Evolutionary conservation across 2,888 invertebrate species (phyloP).

Genomic region (Cistogaster globosa): DNA sequence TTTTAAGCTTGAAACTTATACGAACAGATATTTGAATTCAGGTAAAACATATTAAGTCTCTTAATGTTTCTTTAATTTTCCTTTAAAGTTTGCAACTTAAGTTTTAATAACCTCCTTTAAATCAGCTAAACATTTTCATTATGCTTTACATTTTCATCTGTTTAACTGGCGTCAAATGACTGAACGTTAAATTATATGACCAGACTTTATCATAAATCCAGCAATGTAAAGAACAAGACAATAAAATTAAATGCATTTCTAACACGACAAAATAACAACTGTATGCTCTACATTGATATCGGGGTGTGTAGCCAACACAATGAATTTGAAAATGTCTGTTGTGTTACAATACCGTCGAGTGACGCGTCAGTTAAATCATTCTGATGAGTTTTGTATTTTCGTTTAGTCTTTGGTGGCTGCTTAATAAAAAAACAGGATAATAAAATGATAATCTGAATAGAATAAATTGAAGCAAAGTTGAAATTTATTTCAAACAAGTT

Average conservation of each 20-base stretch:
- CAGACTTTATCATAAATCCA: conserved; percentile 33
- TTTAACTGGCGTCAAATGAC: conserved; percentile 37
- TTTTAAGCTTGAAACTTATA: no score
- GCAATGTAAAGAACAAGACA: background rate
- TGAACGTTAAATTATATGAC: background rate
- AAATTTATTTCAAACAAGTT: conserved; percentile 39
- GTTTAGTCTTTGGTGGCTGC: background rate
- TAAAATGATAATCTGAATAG: conserved; percentile 32
- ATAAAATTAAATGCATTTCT: conserved; percentile 18
- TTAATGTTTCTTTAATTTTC: background rate
- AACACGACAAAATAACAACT: background rate
- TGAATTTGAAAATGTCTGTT: conserved; percentile 31
- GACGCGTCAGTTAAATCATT: conserved; percentile 42
- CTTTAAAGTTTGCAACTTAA: background rate
- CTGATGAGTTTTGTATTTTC: background rate
- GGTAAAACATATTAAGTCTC: background rate
- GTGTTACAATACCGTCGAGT: conserved; percentile 14
- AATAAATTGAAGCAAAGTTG: conserved; percentile 51
- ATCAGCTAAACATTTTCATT: background rate
- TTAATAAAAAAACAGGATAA: conserved; percentile 39
- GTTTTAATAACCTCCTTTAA: background rate
- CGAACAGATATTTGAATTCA: no score
- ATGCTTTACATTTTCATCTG: background rate
- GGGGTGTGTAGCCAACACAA: conserved; percentile 14
- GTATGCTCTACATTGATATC: background rate